Evolutionary conservation across 2,113 vertebrate genomes (phyloP).

Genomic region (Brachyhypopomus gauderio): DNA sequence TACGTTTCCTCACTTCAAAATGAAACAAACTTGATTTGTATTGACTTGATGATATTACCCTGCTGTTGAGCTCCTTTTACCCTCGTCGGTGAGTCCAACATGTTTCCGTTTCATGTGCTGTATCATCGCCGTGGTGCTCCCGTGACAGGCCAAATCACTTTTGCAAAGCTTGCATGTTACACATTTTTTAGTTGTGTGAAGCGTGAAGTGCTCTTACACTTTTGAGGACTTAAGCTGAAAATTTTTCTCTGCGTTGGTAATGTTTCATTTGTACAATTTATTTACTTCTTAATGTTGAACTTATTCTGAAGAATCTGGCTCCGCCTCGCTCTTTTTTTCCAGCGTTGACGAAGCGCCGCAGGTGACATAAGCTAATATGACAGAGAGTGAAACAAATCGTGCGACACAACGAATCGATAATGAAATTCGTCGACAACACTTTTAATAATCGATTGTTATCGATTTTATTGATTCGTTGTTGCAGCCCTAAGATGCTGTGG

Average conservation of each 20-base stretch:
- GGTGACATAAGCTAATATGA: too few relatives aligned
- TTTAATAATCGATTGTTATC: too few relatives aligned
- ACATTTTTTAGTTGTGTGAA: not conserved
- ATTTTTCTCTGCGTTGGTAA: not conserved
- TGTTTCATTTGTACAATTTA: not conserved
- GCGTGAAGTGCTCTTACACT: not conserved
- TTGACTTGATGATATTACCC: not conserved
- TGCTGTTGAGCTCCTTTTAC: constrained; percentile 7
- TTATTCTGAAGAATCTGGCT: too few relatives aligned
- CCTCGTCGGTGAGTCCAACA: constrained; percentile 2
- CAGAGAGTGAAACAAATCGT: too few relatives aligned
- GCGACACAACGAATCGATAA: too few relatives aligned
- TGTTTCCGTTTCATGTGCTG: not conserved
- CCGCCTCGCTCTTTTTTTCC: too few relatives aligned
- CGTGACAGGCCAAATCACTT: not conserved
- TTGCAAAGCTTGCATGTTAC: not conserved
- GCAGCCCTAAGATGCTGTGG: too few relatives aligned
- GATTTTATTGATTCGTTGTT: too few relatives aligned
- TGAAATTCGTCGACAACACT: too few relatives aligned
- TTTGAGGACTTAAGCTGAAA: not conserved
- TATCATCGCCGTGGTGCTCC: constrained; percentile 13
- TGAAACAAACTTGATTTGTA: not conserved
- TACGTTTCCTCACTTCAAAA: constrained; percentile 13
- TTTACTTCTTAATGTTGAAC: too few relatives aligned
- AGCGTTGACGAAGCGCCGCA: too few relatives aligned